Evolutionary conservation across 2,113 vertebrate genomes (phyloP).

Genomic region (Cyprichromis sp.): DNA sequence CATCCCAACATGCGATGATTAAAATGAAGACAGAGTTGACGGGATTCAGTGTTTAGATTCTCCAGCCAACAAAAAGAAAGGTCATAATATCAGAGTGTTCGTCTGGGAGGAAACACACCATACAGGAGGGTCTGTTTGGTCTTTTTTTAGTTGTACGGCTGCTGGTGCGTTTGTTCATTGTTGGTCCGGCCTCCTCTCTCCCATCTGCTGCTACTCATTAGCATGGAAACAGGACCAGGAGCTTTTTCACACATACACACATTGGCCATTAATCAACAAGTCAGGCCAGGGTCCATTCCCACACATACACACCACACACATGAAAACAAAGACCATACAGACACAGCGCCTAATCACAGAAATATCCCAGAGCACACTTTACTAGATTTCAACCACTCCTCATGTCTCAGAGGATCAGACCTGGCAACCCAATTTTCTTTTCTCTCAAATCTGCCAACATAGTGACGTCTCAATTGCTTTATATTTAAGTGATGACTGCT

Average conservation of each 20-base stretch:
- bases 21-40: not conserved
- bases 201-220: constrained; percentile 70
- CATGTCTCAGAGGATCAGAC: constrained; percentile 43
- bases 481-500: constrained; percentile 29
- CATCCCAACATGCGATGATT: not conserved
- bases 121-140: constrained; percentile 31
- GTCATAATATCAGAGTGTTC: not conserved
- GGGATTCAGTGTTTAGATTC: not conserved
- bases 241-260: constrained; percentile 71
- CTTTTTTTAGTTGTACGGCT: constrained; percentile 39
- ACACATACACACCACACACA: constrained; percentile 60
- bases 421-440: constrained; percentile 30
- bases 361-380: constrained; percentile 57
- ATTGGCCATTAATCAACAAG: constrained; percentile 73
- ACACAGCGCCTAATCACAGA: constrained; percentile 46
- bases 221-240: constrained; percentile 69
- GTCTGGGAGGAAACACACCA: not conserved
- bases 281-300: constrained; percentile 69
- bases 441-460: constrained; percentile 34
- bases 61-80: not conserved
- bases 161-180: constrained; percentile 68
- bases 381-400: constrained; percentile 45
- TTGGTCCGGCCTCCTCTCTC: constrained; percentile 61
- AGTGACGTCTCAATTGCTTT: constrained; percentile 41
- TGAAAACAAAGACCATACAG: constrained; percentile 59